Conservation (phyloP, 1,140 invertebrate genomes). For the Nilaparvata lugens region DNA sequence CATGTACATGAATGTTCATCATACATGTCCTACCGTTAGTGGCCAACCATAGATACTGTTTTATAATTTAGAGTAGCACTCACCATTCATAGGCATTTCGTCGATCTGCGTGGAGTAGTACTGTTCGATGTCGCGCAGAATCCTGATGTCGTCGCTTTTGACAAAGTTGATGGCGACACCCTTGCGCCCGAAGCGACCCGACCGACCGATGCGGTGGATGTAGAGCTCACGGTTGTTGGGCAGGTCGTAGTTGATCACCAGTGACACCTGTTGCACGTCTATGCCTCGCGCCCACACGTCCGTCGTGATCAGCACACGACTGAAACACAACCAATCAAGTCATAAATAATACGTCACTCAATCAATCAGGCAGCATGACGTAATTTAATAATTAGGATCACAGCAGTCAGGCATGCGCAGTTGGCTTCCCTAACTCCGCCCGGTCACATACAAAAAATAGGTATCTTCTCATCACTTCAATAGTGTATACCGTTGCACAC, state of each 20-base stretch:
- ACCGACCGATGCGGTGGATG: conserved; percentile 96
- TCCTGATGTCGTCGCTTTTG: conserved; percentile 98
- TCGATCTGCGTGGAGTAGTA: conserved; percentile 99
- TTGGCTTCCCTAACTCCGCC: too few relatives aligned
- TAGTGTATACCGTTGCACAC: too few relatives aligned
- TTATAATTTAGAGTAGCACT: too few relatives aligned
- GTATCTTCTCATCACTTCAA: too few relatives aligned
- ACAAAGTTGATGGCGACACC: conserved; percentile 99
- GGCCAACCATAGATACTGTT: too few relatives aligned
- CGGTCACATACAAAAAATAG: too few relatives aligned
- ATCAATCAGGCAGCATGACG: too few relatives aligned
- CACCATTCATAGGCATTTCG: conserved; percentile 99
- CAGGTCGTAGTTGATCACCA: conserved; percentile 99
- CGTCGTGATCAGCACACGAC: conserved; percentile 95
- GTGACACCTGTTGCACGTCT: conserved; percentile 93
- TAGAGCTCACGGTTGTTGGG: conserved; percentile 99
- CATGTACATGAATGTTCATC: too few relatives aligned
- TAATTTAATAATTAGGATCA: too few relatives aligned
- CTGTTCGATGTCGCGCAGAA: conserved; percentile 98
- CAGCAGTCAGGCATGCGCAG: too few relatives aligned
- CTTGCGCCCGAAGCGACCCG: conserved; percentile 94
- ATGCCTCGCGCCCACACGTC: conserved; percentile 99
- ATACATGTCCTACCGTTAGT: too few relatives aligned
- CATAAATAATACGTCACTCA: too few relatives aligned
- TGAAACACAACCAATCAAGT: conserved; percentile 33